Evolutionary conservation across 64 coral and sea anemone species (phyloP), one percentile per base, ranked within the genome.

Genomic region (Platygyra sinensis): DNA sequence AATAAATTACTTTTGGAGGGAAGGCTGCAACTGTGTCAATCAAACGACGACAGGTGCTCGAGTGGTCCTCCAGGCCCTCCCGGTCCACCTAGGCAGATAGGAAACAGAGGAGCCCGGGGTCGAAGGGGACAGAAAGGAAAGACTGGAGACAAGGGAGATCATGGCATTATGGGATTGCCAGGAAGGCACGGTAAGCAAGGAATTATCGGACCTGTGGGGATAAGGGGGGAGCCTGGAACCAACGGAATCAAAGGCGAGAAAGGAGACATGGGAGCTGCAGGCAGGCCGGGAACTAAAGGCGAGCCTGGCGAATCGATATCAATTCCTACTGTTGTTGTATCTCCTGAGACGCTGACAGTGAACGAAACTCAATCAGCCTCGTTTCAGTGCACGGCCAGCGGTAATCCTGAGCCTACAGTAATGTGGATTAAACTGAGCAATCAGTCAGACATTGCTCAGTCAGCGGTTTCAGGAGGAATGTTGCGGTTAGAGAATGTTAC

Each of bases 361-460:
- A 89, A 89, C 20, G 77, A 89, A 52, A 30, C 27, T 18, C 16
- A 50, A 54, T 72, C 33, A 52, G 88, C 76, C 42, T 54, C 51
- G 63, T 89, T 89, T 18, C 33, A 80, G 7, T 94, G 93, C 31
- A 63, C 80, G 29, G 80, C 73, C 16, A 84, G 71, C 31, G 93
- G 93, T 30, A 71, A 94, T 74, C 93, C 93, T 25, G 72, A 84
- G 33, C 93, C 88, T 18, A 52, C 72, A 46, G 4, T 90, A 19
- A 72, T 75, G 74, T 94, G 93, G 93, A 74, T 19, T 72, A 94
- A 90, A 86, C 8, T 78, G 9, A 81, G 82, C 79, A 82, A 52
- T 82, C 60, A 36, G 60, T 64, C 79, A 64, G 60, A 39, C 33
- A 22, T 64, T 2, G 63, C 1, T 31, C 79, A 22, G 19, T 42